Base-by-base conservation (phyloP, 2,113 vertebrate genomes). In the Chaetops frenatus region DNA sequence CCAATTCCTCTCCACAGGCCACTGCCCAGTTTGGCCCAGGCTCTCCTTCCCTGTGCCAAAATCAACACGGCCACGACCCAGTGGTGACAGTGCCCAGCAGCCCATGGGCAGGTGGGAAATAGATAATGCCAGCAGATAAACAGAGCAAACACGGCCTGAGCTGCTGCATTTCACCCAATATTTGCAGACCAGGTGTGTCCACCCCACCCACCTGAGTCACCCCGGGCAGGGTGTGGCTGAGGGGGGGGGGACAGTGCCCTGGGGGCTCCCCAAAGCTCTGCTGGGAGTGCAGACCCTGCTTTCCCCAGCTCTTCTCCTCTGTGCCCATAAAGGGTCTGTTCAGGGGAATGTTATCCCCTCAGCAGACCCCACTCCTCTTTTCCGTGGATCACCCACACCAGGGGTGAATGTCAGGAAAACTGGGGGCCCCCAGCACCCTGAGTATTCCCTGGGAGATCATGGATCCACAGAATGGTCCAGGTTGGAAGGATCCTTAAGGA, bases 311-410 rank as follows among this genome's bases (percentile, higher is more conserved):
- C 40, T 64, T 31, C 66, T 51, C 33, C 69, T 60, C 44, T 3
- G 23, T 25, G n/a, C 20, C n/a, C 1, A 0, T 2, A 2, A 60
- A 50, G 28, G 36, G 3, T 10, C 22, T 0, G 0, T 7, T 16
- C 14, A 5, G 18, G 28, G 54, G 15, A 16, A 20, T 2, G 3
- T 3, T 27, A 5, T 12, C 29, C 3, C 44, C 40, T 13, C 61
- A 42, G 79, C 45, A 65, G n/a, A 29, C 4, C 42, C 50, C 4
- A 1, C 54, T 60, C 3, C 11, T 78, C 23, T 23, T 15, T 24
- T 29, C 45, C 15, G 5, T 25, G 54, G 66, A 16, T 71, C 57
- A 33, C 29, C n/a, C 3, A 0, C 5, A 20, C 28, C 47, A n/a
- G 9, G 22, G 8, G 25, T 15, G 77, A 29, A 8, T n/a, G 35